phyloP scores from a whole-genome alignment of 2,888 invertebrate species.

The Drosophila mimica region DNA sequence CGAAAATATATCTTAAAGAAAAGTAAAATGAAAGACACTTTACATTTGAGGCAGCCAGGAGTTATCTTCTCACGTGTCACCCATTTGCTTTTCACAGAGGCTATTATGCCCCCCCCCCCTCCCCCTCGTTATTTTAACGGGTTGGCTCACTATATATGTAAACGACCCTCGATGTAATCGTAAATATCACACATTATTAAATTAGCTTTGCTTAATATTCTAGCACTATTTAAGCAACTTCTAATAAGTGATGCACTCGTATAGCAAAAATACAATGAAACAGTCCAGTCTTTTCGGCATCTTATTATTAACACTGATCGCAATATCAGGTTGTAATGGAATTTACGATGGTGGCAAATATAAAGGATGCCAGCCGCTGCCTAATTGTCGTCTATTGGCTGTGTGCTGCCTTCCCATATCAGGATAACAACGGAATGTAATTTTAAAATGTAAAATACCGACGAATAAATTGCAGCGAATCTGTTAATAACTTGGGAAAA shows the following conservation, averaged over 20 bases:
- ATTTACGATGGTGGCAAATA: fast-evolving
- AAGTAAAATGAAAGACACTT: not conserved
- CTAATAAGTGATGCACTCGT: not conserved
- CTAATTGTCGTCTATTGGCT: no score
- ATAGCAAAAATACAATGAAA: not conserved
- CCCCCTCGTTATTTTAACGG: not conserved
- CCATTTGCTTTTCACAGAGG: conserved; percentile 23
- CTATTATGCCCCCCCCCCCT: not conserved
- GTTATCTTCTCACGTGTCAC: conserved; percentile 53
- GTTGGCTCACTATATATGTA: not conserved
- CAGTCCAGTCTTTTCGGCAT: not conserved
- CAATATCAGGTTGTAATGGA: not conserved
- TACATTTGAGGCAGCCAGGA: conserved; percentile 15
- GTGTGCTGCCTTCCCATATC: no score
- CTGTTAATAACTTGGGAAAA: conserved; percentile 4
- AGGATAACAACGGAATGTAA: not conserved
- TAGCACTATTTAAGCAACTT: not conserved
- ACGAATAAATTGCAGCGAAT: not conserved
- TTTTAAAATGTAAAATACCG: not conserved
- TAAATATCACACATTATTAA: not conserved
- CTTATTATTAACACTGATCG: not conserved
- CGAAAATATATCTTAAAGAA: not conserved
- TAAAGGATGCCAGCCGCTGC: conserved; percentile 15
- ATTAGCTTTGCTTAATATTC: not conserved
- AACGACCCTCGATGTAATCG: not conserved